phyloP scores from a whole-genome alignment of 2,797 vertebrate species.

The Neosalanx taihuensis region DNA sequence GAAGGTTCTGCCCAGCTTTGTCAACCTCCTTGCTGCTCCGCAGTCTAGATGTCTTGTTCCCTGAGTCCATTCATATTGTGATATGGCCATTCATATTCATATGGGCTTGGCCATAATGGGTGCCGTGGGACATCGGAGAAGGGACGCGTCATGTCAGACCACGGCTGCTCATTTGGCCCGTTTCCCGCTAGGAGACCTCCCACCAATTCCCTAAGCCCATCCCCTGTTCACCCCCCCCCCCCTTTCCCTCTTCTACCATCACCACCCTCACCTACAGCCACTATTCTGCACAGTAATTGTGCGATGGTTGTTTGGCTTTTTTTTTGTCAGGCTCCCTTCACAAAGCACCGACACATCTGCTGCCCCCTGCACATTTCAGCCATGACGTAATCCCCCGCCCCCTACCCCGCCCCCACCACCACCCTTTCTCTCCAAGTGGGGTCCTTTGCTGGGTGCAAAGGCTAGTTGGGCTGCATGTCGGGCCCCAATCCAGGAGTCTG shows the following conservation, averaged over 20 bases:
- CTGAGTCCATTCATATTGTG: slow-evolving; percentile 51
- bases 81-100: slow-evolving; percentile 62
- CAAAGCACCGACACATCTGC: slow-evolving; percentile 75
- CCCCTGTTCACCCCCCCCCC: not conserved
- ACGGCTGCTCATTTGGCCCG: slow-evolving; percentile 25
- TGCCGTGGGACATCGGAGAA: slow-evolving; percentile 4
- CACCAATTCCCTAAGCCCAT: slow-evolving; percentile 26
- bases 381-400: slow-evolving; percentile 63
- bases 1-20: not conserved
- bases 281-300: slow-evolving; percentile 57
- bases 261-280: slow-evolving; percentile 11
- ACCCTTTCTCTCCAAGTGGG: too few relatives aligned
- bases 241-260: not conserved
- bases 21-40: not conserved
- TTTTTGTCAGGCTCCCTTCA: slow-evolving; percentile 68
- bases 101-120: slow-evolving; percentile 2
- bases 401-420: slow-evolving; percentile 10
- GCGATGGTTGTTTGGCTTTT: slow-evolving; percentile 54
- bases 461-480: slow-evolving; percentile 3
- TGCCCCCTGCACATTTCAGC: slow-evolving; percentile 58
- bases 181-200: slow-evolving; percentile 39
- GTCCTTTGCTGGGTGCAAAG: not conserved
- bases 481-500: slow-evolving; percentile 37
- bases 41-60: not conserved
- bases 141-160: slow-evolving; percentile 9